Evolutionary conservation across 2,797 vertebrate genomes (phyloP).

Genomic region (Limnodromus scolopaceus): DNA sequence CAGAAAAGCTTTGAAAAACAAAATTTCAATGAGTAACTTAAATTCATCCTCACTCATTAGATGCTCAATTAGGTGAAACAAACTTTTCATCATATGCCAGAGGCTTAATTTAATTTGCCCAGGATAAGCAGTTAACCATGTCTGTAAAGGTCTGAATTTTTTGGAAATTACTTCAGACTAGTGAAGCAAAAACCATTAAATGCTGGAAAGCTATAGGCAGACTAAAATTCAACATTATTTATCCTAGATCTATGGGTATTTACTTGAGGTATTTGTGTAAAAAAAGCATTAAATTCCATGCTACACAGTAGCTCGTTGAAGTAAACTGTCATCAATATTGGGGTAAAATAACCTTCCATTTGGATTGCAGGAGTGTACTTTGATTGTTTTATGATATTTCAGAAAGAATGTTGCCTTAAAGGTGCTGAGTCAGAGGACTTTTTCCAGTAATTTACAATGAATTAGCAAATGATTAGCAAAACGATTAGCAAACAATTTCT

Average conservation of each 20-base stretch:
- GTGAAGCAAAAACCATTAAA: constrained; percentile 47
- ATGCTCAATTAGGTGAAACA: constrained; percentile 70
- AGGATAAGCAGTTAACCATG: constrained; percentile 56
- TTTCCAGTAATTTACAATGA: not conserved
- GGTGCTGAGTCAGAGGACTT: not conserved
- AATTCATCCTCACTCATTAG: constrained; percentile 69
- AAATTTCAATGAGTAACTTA: constrained; percentile 59
- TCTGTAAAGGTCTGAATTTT: constrained; percentile 40
- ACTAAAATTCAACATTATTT: not conserved
- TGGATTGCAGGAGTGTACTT: not conserved
- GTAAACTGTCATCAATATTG: not conserved
- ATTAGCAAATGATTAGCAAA: no score
- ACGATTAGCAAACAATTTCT: not conserved
- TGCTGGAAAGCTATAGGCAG: not conserved
- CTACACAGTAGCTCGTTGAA: not conserved
- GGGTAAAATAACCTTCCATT: not conserved
- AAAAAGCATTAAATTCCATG: not conserved
- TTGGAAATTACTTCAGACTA: constrained; percentile 37
- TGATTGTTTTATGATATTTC: not conserved
- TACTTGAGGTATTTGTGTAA: not conserved
- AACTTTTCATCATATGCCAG: constrained; percentile 64
- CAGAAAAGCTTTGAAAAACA: constrained; percentile 59
- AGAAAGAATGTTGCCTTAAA: not conserved
- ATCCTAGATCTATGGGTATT: not conserved
- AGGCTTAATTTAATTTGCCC: constrained; percentile 75